Conservation (phyloP, 2,113 vertebrate species). For the Microtus richardsoni region DNA sequence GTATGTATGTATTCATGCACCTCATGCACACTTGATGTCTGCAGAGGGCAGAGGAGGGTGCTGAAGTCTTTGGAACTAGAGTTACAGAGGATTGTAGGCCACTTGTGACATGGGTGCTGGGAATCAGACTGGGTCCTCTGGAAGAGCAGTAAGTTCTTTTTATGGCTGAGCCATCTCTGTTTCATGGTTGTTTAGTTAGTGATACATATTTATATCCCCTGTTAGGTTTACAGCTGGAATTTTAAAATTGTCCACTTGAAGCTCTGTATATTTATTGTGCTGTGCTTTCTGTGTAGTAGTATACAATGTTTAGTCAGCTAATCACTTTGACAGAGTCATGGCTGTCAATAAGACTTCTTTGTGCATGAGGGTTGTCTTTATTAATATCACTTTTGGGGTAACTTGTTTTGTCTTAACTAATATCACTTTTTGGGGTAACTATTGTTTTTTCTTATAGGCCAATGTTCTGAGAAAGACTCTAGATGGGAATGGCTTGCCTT, state of each 20-base stretch:
- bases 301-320: not conserved
- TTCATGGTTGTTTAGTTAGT: not conserved
- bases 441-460: constrained; percentile 74
- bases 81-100: not conserved
- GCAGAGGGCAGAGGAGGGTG: not conserved
- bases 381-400: not conserved
- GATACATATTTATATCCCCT: constrained; percentile 10
- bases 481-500: constrained; percentile 90
- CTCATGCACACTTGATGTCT: not conserved
- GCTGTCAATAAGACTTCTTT: not conserved
- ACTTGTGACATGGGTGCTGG: not conserved
- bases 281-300: not conserved
- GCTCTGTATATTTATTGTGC: not conserved
- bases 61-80: not conserved
- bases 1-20: too few relatives aligned
- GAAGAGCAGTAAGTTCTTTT: not conserved
- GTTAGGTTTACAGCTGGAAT: not conserved
- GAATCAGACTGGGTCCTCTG: not conserved
- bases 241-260: constrained; percentile 7
- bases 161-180: not conserved
- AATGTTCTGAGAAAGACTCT: constrained; percentile 80
- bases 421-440: constrained; percentile 41
- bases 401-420: constrained; percentile 21
- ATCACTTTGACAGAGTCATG: not conserved
- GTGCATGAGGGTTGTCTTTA: not conserved